Evolutionary conservation across 2,888 invertebrate species (phyloP), one percentile per base, ranked within the genome.

Genomic region (Vesta saturnalis): DNA sequence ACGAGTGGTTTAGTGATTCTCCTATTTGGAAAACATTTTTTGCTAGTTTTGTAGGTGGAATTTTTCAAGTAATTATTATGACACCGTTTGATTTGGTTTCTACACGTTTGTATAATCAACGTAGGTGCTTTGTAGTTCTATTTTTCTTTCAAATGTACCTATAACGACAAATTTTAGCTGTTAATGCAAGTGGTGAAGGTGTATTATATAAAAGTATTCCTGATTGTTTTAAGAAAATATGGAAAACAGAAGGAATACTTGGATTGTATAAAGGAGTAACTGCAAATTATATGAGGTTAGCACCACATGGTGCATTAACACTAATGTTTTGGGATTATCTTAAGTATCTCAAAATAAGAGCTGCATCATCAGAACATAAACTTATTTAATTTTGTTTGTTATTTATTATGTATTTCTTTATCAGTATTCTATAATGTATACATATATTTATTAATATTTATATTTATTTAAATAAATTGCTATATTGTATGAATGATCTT

Each of bases 211-310:
- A 83, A 2, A 92, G 92, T 47, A 86, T 94, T 1, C 70, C 88
- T 0, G 94, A 96, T 82, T 95, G 95, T 78, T 87, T 93, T 56
- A 76, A 86, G 0, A 95, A 96, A 85, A 93, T 92, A 70, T 89
- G 90, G 76, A 86, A 83, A 77, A 89, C 88, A 1, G 96, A 96
- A 86, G 95, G 96, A 0, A 71, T 93, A 1, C 83, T 85, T 59
- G 95, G 96, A 0, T 89, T 97, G 75, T 97, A 96, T 84, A 97
- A 97, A 84, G 97, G 96, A 2, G 90, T 95, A 69, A 91, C 92
- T 57, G 94, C 96, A 0, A 94, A 94, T 76, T 96, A 96, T 84
- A 85, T 96, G 76, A 86, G 97, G 69, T 87, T 96, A 49, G 97
- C 94, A 0, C 97, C 97, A 0, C 97, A 97, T 80, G 94, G 95